Evolutionary conservation across 2,113 vertebrate genomes (phyloP).

Genomic region (Rostratula benghalensis): DNA sequence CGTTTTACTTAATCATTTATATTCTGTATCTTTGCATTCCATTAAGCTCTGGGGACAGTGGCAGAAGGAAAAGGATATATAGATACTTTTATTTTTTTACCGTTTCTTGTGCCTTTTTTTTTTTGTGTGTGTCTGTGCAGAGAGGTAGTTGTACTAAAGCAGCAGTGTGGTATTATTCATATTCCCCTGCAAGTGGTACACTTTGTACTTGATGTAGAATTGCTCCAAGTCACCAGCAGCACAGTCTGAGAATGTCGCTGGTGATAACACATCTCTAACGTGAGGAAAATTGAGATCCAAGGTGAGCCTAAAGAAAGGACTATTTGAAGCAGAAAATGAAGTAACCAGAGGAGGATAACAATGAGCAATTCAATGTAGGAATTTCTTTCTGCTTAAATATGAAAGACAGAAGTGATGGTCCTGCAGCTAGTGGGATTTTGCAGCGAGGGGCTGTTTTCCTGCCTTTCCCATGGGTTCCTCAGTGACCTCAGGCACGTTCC

Average conservation of each 20-base stretch:
- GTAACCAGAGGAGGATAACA: not conserved
- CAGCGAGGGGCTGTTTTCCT: not conserved
- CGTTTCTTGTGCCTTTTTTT: not conserved
- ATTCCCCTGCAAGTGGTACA: constrained; percentile 1
- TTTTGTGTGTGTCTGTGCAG: not conserved
- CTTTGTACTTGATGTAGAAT: not conserved
- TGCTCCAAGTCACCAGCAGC: constrained; percentile 1
- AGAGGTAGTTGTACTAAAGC: not conserved
- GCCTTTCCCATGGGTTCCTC: not conserved
- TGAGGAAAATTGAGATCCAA: not conserved
- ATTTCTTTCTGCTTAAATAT: constrained; percentile 11
- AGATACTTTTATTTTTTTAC: not conserved
- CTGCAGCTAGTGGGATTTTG: not conserved
- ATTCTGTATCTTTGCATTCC: not conserved
- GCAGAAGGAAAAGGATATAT: not conserved
- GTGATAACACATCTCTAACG: not conserved
- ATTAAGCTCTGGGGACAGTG: not conserved
- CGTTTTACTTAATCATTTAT: not conserved
- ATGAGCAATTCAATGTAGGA: not conserved
- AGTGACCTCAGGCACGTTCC: not conserved
- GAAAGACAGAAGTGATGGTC: not conserved
- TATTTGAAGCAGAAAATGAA: constrained; percentile 15
- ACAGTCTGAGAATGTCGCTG: not conserved
- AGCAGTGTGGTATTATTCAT: not conserved
- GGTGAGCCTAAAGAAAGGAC: not conserved